Evolutionary conservation across 2,888 invertebrate genomes (phyloP).

Genomic region (Trissoscelio sp.): DNA sequence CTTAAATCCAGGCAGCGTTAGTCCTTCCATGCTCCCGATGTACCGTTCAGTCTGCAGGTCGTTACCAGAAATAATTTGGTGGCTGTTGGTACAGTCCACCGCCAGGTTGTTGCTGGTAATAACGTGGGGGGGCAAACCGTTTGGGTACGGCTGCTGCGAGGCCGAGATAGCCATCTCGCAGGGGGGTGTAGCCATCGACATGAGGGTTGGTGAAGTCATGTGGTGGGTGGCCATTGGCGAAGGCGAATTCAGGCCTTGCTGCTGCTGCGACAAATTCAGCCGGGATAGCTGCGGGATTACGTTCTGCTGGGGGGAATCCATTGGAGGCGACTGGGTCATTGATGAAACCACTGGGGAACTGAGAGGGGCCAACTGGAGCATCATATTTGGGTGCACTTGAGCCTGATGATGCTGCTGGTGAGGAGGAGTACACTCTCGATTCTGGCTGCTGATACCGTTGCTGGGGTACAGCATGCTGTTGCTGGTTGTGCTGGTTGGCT

Average conservation of each 20-base stretch:
- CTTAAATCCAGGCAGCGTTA: slow-evolving; percentile 32
- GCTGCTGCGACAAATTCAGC: too few species aligned
- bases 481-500: slow-evolving; percentile 86
- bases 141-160: slow-evolving; percentile 88
- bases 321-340: slow-evolving; percentile 77
- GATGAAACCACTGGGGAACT: slow-evolving; percentile 79
- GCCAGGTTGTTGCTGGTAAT: slow-evolving; percentile 86
- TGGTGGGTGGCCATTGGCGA: slow-evolving; percentile 81
- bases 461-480: slow-evolving; percentile 84
- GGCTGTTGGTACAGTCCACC: slow-evolving; percentile 83
- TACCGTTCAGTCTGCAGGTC: slow-evolving; percentile 66
- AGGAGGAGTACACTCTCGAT: slow-evolving; percentile 78
- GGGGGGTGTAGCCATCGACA: slow-evolving; percentile 79
- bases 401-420: slow-evolving; percentile 83
- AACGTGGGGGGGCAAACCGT: slow-evolving; percentile 94
- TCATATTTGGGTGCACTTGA: slow-evolving; percentile 17
- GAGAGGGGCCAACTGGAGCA: slow-evolving; percentile 83
- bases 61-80: slow-evolving; percentile 92
- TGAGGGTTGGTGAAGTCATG: slow-evolving; percentile 82
- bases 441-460: slow-evolving; percentile 85
- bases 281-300: too few species aligned
- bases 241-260: slow-evolving; percentile 81
- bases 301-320: slow-evolving; percentile 82
- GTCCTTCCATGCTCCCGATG: background rate
- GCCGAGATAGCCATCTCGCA: slow-evolving; percentile 82